A percentile compares a stretch with the other conserved stretches of the same genome.
Conservation (phyloP, 2,113 vertebrate species). For the Arenaria interpres region DNA sequence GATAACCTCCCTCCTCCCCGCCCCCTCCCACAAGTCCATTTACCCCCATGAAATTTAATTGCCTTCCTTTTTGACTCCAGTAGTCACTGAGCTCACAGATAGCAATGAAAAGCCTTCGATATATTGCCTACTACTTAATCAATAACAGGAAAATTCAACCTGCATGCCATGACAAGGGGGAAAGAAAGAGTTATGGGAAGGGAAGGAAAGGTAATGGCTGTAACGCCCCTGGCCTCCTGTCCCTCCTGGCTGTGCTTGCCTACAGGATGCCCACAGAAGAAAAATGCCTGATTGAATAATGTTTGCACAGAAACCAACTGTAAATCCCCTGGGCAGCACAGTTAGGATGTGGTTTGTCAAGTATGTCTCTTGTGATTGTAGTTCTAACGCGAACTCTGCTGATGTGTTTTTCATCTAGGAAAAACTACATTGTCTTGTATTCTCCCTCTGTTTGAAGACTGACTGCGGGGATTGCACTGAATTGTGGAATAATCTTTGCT, state of each 20-base stretch:
- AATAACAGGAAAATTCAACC: neutral
- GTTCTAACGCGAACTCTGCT: neutral
- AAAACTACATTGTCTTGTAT: neutral
- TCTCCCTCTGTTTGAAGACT: neutral
- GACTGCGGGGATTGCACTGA: neutral
- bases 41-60: neutral
- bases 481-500: constrained; percentile 35
- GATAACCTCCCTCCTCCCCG: neutral
- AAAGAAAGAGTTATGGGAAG: neutral
- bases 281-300: neutral
- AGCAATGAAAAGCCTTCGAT: neutral
- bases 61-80: neutral
- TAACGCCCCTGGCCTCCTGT: neutral
- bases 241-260: neutral
- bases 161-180: neutral
- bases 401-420: neutral
- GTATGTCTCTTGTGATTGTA: neutral
- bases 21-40: neutral
- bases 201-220: neutral
- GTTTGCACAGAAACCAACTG: neutral
- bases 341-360: neutral
- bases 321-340: neutral
- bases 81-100: neutral
- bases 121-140: neutral
- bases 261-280: neutral